Evolutionary conservation across 1,140 invertebrate species (phyloP).

Genomic region (Caenorhabditis inopinata): DNA sequence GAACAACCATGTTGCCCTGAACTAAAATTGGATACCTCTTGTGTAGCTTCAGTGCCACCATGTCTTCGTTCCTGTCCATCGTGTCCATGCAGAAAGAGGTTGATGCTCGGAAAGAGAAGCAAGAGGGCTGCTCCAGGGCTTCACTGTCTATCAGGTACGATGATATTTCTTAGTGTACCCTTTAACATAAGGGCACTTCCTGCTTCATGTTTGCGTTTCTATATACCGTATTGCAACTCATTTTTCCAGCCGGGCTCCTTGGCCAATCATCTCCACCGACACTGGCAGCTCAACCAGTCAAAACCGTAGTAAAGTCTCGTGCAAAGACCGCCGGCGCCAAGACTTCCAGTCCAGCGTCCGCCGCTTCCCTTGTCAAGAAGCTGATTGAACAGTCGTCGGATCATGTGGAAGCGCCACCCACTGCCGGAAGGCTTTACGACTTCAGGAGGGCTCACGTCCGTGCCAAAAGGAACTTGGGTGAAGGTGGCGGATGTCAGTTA

Average conservation of each 20-base stretch:
- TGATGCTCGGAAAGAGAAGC: conserved; percentile 47
- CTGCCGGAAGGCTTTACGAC: conserved; percentile 42
- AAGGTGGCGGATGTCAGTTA: conserved; percentile 1
- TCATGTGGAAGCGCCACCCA: conserved; percentile 16
- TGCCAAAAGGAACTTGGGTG: conserved; percentile 30
- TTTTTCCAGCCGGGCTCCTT: background rate
- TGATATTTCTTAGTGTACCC: too few species aligned
- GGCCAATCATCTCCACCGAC: background rate
- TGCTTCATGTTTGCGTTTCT: too few species aligned
- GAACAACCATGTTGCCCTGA: conserved; percentile 51
- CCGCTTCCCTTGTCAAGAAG: too few species aligned
- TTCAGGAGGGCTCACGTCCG: conserved; percentile 25
- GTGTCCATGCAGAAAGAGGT: conserved; percentile 52
- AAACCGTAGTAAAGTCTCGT: background rate
- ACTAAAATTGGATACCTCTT: background rate
- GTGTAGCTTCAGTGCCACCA: conserved; percentile 48
- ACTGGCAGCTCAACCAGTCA: background rate
- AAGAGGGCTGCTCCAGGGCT: conserved; percentile 46
- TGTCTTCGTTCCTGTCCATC: conserved; percentile 54
- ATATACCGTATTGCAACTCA: too few species aligned
- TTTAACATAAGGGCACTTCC: too few species aligned
- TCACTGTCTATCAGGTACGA: conserved; percentile 49
- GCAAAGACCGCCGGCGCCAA: conserved; percentile 18
- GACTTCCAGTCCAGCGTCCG: background rate
- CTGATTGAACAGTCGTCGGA: background rate